Evolutionary conservation across 1,140 invertebrate genomes (phyloP).

Genomic region (Diuraphis noxia): DNA sequence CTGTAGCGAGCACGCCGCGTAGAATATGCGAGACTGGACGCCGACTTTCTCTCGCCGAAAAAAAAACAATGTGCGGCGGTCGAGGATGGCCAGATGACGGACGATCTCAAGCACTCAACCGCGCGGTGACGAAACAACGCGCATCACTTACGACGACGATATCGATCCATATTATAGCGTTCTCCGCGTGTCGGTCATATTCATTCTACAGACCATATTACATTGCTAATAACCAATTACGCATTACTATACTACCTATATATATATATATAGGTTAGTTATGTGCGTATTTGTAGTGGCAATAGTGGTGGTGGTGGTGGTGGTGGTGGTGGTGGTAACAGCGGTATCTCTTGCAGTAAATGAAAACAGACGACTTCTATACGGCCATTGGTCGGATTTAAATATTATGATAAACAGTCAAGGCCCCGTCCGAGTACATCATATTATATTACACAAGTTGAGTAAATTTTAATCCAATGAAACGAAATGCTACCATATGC

Average conservation of each 20-base stretch:
- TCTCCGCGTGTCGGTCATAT: not conserved
- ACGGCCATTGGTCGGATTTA: not conserved
- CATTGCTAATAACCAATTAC: not conserved
- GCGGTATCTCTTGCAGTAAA: not conserved
- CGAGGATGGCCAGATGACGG: not conserved
- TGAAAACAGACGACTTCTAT: not conserved
- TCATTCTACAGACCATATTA: not conserved
- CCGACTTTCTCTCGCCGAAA: constrained; percentile 14
- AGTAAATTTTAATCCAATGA: not conserved
- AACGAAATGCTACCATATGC: not conserved
- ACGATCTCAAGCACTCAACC: not conserved
- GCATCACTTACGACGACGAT: not conserved
- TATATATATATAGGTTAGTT: not conserved
- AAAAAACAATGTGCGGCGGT: not conserved
- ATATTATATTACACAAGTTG: not conserved
- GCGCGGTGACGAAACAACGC: not conserved
- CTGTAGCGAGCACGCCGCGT: not conserved
- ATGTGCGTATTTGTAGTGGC: not conserved
- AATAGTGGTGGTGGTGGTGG: not conserved
- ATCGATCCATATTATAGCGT: not conserved
- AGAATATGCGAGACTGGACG: not conserved
- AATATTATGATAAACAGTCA: not conserved
- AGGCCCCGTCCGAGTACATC: not conserved
- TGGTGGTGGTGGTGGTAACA: not conserved
- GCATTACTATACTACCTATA: not conserved